Evolutionary conservation across 2,113 vertebrate species (phyloP).

Genomic region (Alexandromys fortis): DNA sequence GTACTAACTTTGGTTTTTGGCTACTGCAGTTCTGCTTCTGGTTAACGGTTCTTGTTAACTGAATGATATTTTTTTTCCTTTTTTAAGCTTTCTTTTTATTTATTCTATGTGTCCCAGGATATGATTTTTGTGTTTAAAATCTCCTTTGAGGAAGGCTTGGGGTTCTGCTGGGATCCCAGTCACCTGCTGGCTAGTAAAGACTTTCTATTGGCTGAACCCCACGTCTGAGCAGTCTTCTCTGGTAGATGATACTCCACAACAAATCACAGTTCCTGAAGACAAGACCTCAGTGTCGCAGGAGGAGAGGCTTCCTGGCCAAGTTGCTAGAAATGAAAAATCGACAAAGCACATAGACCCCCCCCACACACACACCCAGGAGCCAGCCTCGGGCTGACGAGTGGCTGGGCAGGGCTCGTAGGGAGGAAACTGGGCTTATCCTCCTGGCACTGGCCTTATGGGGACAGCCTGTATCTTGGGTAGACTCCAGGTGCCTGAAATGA

Average conservation of each 20-base stretch:
- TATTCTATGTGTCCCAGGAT: not conserved
- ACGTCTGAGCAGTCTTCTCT: not conserved
- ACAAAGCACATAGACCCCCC: not conserved
- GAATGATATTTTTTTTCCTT: not conserved
- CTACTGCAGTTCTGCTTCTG: not conserved
- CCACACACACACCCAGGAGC: too few species aligned
- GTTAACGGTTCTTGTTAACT: not conserved
- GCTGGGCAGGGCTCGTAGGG: not conserved
- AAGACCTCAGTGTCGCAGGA: not conserved
- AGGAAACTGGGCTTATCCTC: not conserved
- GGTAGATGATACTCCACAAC: not conserved
- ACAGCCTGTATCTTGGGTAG: too few species aligned
- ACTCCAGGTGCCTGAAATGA: rapidly evolving
- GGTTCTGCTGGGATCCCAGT: not conserved
- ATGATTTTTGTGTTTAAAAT: not conserved
- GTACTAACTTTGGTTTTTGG: not conserved
- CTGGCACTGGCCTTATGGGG: rapidly evolving
- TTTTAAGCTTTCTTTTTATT: not conserved
- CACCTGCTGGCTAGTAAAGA: not conserved
- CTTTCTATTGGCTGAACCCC: not conserved
- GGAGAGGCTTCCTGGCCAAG: not conserved
- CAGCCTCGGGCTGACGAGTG: not conserved
- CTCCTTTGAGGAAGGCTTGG: not conserved
- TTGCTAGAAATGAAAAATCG: not conserved
- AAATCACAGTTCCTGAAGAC: not conserved